A percentile compares a stretch with the other conserved stretches of the same genome.
These are phyloP conservation scores for Gonatopus flavifemur DNA, from an alignment of 1,140 invertebrate species.

Conservation along the genomic window DNA sequence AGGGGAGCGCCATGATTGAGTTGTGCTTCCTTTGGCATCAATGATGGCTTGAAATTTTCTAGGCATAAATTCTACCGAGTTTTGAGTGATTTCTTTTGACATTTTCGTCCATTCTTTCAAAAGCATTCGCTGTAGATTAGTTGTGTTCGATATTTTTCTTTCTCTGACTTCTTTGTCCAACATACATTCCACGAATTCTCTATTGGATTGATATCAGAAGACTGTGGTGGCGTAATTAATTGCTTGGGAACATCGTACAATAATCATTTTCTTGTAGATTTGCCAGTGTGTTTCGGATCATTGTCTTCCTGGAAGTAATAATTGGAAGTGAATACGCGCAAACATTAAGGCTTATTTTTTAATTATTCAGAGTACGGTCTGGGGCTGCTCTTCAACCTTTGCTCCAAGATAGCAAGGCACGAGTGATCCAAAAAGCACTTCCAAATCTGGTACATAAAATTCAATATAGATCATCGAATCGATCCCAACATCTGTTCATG, in stretches of 20 bases:
- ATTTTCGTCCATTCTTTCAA: constrained; percentile 17
- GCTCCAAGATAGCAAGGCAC: neutral
- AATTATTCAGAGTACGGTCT: too few relatives aligned
- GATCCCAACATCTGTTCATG: constrained; percentile 7
- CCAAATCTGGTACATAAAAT: neutral
- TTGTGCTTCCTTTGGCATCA: constrained; percentile 16
- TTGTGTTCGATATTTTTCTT: constrained; percentile 2
- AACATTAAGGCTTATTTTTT: too few relatives aligned
- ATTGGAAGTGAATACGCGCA: too few relatives aligned
- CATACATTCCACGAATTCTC: constrained; percentile 18
- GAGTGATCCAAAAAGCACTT: neutral
- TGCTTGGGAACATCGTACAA: constrained; percentile 11
- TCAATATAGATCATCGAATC: constrained; percentile 9
- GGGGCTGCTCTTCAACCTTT: too few relatives aligned
- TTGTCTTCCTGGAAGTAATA: constrained; percentile 27
- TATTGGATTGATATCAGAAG: constrained; percentile 20
- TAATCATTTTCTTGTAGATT: constrained; percentile 10
- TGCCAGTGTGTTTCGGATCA: constrained; percentile 18
- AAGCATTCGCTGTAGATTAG: constrained; percentile 1
- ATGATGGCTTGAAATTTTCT: constrained; percentile 18
- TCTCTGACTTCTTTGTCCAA: constrained; percentile 22
- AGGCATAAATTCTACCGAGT: constrained; percentile 22
- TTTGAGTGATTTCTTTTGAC: constrained; percentile 1
- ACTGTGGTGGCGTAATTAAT: constrained; percentile 15
- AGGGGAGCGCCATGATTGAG: too few relatives aligned